These are phyloP conservation scores for Leptopilina myrica DNA, from an alignment of 2,888 invertebrate species.

Conservation along the genomic window DNA sequence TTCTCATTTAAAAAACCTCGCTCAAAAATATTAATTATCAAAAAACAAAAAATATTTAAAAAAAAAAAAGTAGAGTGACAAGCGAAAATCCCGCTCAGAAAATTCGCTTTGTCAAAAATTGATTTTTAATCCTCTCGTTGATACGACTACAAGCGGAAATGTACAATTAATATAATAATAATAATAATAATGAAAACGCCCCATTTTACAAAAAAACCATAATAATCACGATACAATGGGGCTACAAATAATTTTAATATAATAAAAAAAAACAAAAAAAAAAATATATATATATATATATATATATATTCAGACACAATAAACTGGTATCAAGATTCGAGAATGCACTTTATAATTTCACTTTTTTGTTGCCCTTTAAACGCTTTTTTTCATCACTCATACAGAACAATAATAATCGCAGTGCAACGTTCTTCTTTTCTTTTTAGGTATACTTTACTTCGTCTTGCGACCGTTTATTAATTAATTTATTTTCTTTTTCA, in stretches of 20 bases:
- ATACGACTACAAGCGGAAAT: slow-evolving; percentile 51
- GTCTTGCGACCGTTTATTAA: slow-evolving; percentile 40
- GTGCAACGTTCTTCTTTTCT: slow-evolving; percentile 23
- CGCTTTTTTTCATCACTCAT: slow-evolving; percentile 14
- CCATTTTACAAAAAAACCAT: slow-evolving; percentile 47
- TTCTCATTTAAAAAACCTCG: slow-evolving; percentile 27
- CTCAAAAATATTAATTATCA: not conserved
- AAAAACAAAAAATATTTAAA: not conserved
- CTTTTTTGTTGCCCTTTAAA: slow-evolving; percentile 40
- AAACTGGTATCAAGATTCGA: slow-evolving; percentile 61
- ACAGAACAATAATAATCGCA: slow-evolving; percentile 40
- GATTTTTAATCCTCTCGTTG: slow-evolving; percentile 40
- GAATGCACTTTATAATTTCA: slow-evolving; percentile 56
- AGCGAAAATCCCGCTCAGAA: slow-evolving; percentile 40
- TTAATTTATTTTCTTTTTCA: not conserved
- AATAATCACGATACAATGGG: slow-evolving; percentile 57
- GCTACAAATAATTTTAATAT: slow-evolving; percentile 51
- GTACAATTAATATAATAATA: slow-evolving; percentile 31
- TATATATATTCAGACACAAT: slow-evolving; percentile 58
- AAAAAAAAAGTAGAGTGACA: slow-evolving; percentile 17
- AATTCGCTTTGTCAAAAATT: slow-evolving; percentile 29
- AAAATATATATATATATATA: no score
- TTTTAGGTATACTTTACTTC: slow-evolving; percentile 49
- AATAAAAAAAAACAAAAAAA: slow-evolving; percentile 50
- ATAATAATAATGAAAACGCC: slow-evolving; percentile 35